Percentiles rank a stretch among this genome's conserved stretches.
Evolutionary conservation across 2,888 invertebrate genomes (phyloP).

Genomic region (Sesia bembeciformis): DNA sequence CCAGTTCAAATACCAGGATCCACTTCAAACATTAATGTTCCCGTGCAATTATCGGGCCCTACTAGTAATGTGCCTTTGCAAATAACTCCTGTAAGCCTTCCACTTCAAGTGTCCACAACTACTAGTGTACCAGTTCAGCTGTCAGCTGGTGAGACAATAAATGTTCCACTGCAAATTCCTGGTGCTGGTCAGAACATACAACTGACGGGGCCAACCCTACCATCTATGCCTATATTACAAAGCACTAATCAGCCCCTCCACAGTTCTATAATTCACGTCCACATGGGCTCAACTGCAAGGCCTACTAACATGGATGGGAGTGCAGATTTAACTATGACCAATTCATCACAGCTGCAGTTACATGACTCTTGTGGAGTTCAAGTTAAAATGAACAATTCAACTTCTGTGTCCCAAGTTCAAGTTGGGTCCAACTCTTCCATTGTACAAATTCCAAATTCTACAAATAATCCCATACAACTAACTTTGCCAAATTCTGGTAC

Average conservation of each 20-base stretch:
- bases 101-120: constrained; percentile 55
- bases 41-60: constrained; percentile 56
- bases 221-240: constrained; percentile 61
- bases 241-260: constrained; percentile 45
- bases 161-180: constrained; percentile 60
- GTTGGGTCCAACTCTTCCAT: constrained; percentile 43
- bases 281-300: constrained; percentile 57
- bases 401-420: constrained; percentile 52
- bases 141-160: constrained; percentile 59
- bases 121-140: constrained; percentile 60
- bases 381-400: constrained; percentile 47
- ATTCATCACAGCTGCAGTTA: constrained; percentile 46
- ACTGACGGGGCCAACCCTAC: constrained; percentile 38
- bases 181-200: constrained; percentile 50
- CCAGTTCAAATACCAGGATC: constrained; percentile 66
- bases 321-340: constrained; percentile 46
- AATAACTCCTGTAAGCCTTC: constrained; percentile 58
- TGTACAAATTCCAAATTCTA: constrained; percentile 55
- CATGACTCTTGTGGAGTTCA: constrained; percentile 44
- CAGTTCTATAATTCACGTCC: constrained; percentile 62
- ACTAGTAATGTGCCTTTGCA: constrained; percentile 53
- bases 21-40: constrained; percentile 60
- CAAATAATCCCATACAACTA: constrained; percentile 52
- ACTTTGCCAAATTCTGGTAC: constrained; percentile 28
- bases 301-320: constrained; percentile 42